Evolutionary conservation across 2,888 invertebrate species (phyloP).

Genomic region (Teinopalpus imperialis): DNA sequence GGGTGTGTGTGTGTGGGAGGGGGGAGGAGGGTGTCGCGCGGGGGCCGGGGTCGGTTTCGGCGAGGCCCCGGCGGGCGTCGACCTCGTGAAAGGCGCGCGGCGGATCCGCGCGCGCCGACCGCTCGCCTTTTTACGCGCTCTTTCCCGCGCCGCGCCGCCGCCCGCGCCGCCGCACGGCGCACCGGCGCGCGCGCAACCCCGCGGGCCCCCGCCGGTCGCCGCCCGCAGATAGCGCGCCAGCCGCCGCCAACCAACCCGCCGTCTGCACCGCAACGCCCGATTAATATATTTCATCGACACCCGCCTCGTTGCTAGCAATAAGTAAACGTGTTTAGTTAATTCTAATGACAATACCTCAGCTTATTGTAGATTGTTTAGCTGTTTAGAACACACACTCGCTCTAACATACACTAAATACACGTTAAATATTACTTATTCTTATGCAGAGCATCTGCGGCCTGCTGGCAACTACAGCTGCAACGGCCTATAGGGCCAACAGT

Average conservation of each 20-base stretch:
- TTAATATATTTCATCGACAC: constrained; percentile 20
- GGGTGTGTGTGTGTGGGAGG: constrained; percentile 35
- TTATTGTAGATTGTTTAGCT: no score
- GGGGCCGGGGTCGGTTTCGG: constrained; percentile 59
- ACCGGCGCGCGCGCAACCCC: constrained; percentile 75
- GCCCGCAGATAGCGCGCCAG: constrained; percentile 79
- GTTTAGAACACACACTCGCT: no score
- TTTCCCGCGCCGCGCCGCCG: constrained; percentile 57
- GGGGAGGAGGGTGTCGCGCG: constrained; percentile 38
- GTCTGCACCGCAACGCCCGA: constrained; percentile 59
- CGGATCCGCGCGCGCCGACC: constrained; percentile 64
- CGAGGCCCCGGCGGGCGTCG: constrained; percentile 73
- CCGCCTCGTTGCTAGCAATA: no score
- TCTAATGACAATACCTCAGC: no score
- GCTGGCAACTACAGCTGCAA: no score
- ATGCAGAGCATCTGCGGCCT: no score
- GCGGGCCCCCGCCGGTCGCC: constrained; percentile 78
- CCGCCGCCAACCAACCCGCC: constrained; percentile 64
- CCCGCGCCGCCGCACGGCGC: constrained; percentile 76
- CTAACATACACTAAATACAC: background rate
- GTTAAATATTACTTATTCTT: no score
- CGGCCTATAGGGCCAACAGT: no score
- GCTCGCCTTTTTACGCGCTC: constrained; percentile 79
- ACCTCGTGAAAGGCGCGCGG: constrained; percentile 76
- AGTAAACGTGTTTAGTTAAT: no score